These are phyloP conservation scores for Hapalemur alaotrensis DNA, from an alignment of 2,797 vertebrate genomes.

Conservation along the genomic window DNA sequence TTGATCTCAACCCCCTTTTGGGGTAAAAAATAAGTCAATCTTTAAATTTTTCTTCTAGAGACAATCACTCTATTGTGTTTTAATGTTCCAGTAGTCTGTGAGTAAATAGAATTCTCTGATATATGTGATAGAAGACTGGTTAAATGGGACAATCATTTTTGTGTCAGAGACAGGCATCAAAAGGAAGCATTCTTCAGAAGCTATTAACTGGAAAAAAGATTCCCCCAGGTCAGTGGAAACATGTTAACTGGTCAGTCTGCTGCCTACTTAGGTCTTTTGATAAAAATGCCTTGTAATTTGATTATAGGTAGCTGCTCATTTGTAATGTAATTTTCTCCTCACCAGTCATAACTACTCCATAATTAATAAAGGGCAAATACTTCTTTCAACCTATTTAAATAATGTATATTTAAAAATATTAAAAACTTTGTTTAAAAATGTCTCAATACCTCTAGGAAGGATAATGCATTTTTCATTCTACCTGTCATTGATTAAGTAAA, in stretches of 20 bases:
- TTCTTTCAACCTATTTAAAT: conserved; percentile 56
- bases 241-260: conserved; percentile 78
- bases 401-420: conserved; percentile 17
- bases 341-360: conserved; percentile 72
- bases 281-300: conserved; percentile 83
- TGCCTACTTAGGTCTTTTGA: conserved; percentile 81
- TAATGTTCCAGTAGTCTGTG: conserved; percentile 82
- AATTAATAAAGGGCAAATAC: conserved; percentile 75
- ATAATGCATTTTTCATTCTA: neutral
- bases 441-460: neutral
- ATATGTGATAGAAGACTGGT: conserved; percentile 81
- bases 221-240: conserved; percentile 79
- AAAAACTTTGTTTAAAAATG: neutral
- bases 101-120: conserved; percentile 88
- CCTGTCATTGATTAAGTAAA: neutral
- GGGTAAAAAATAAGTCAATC: conserved; percentile 73
- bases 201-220: conserved; percentile 82
- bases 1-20: conserved; percentile 85
- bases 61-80: conserved; percentile 88
- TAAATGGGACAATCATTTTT: conserved; percentile 86
- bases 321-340: conserved; percentile 78
- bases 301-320: conserved; percentile 79
- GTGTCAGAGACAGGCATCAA: conserved; percentile 85
- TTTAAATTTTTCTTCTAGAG: conserved; percentile 83
- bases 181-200: conserved; percentile 85